Evolutionary conservation across 2,888 invertebrate species (phyloP), one percentile per base, ranked within the genome.

Genomic region (Allolobophora icterica): DNA sequence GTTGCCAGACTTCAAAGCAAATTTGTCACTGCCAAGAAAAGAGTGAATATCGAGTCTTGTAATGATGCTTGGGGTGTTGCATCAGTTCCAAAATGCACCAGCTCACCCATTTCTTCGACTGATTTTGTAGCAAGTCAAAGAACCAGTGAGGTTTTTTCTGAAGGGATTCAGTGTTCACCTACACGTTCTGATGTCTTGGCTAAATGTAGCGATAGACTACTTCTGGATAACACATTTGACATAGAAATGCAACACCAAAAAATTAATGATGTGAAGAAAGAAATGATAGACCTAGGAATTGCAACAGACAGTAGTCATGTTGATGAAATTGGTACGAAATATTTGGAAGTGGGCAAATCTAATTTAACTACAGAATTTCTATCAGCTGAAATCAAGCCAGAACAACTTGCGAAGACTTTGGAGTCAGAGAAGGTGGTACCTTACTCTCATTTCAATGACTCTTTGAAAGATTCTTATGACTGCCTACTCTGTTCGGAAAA

Each of bases 401-500:
- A 71, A n/a, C 71, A n/a, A n/a, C 71, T 8, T 71, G 71, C n/a
- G n/a, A 71, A 0, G 30, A n/a, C 30, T n/a, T 30, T 71, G n/a
- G n/a, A 71, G 71, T 8, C 30, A 71, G 71, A n/a, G 13, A 71
- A n/a, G 30, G n/a, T n/a, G 11, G 30, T n/a, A n/a, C 71, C 30
- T 71, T n/a, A n/a, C 30, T 13, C 71, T 71, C n/a, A 71, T n/a
- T n/a, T 11, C 71, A n/a, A 71, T 30, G n/a, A 71, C n/a, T n/a
- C 71, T 71, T 71, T 71, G 30, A n/a, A 30, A n/a, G n/a, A 71
- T n/a, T 71, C 71, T 71, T 71, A 71, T n/a, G n/a, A n/a, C n/a
- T 71, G 71, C 71, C 30, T 71, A 71, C 71, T 71, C n/a, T 71
- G 71, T 71, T 71, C n/a, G 71, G 71, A 71, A 71, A 71, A 71